Percentiles rank a stretch among this genome's conserved stretches.
These are phyloP conservation scores for Prosopocoilus inquinatus DNA, from an alignment of 2,888 invertebrate species.

Conservation along the genomic window DNA sequence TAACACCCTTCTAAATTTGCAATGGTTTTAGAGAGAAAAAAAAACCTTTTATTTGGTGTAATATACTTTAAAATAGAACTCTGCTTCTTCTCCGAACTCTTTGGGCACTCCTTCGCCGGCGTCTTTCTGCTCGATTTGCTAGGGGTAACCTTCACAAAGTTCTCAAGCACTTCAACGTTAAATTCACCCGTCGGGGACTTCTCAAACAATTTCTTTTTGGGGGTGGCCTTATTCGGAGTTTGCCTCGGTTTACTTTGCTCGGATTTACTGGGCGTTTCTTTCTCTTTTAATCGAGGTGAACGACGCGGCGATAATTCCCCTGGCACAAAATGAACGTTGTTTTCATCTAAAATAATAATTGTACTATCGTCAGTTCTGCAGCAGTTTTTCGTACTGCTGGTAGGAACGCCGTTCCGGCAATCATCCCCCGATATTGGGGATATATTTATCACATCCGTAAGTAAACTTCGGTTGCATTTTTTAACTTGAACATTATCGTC, in stretches of 20 bases:
- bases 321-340: slow-evolving; percentile 49
- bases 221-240: slow-evolving; percentile 23
- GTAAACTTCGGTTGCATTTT: neutral
- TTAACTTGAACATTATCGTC: neutral
- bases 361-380: no score
- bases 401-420: no score
- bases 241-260: slow-evolving; percentile 6
- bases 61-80: slow-evolving; percentile 32
- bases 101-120: slow-evolving; percentile 14
- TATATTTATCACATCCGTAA: no score
- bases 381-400: no score
- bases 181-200: slow-evolving; percentile 38
- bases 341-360: no score
- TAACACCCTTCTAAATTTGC: neutral
- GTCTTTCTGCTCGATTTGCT: slow-evolving; percentile 33
- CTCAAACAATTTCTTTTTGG: slow-evolving; percentile 37
- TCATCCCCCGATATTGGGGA: no score
- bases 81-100: slow-evolving; percentile 29
- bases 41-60: slow-evolving; percentile 33
- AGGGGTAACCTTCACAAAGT: slow-evolving; percentile 43
- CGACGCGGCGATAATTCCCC: slow-evolving; percentile 23
- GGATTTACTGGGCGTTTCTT: slow-evolving; percentile 16
- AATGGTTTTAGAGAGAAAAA: neutral
- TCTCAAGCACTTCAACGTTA: slow-evolving; percentile 41
- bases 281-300: slow-evolving; percentile 3